Conservation (phyloP, 2,888 invertebrate species). For the Meta bourneti region DNA sequence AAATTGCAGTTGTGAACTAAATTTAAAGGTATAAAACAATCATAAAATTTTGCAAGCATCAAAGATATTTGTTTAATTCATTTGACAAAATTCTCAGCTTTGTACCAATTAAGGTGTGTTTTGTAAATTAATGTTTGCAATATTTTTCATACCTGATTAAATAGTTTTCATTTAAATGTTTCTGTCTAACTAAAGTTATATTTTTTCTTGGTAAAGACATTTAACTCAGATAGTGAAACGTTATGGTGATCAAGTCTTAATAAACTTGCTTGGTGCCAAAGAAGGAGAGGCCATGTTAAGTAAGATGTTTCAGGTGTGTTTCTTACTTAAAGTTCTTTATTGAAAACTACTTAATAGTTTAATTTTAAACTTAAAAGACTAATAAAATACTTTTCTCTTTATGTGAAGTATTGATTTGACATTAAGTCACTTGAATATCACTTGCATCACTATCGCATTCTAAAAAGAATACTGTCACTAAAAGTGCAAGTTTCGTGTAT, state of each 20-base stretch:
- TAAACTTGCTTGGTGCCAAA: constrained; percentile 96
- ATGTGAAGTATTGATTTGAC: no score
- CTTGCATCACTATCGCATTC: no score
- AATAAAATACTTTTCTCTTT: not conserved
- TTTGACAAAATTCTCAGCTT: no score
- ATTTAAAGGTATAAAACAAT: no score
- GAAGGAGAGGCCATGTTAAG: constrained; percentile 98
- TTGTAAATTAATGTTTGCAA: not conserved
- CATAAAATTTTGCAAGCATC: no score
- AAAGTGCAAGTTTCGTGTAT: no score
- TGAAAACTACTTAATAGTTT: not conserved
- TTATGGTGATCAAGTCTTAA: constrained; percentile 94
- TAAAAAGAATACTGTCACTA: not conserved
- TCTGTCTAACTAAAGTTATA: no score
- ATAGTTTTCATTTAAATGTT: no score
- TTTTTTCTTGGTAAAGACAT: constrained; percentile 82
- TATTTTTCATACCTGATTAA: not conserved
- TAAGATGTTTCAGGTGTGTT: constrained; percentile 89
- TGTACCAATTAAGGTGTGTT: no score
- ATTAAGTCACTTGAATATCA: not conserved
- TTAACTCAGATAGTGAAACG: constrained; percentile 90
- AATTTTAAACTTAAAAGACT: not conserved
- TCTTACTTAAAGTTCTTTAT: not conserved
- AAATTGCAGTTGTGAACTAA: no score
- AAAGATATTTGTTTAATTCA: no score